Conservation (phyloP, 2,888 invertebrate species). For the Cantharis lateralis region DNA sequence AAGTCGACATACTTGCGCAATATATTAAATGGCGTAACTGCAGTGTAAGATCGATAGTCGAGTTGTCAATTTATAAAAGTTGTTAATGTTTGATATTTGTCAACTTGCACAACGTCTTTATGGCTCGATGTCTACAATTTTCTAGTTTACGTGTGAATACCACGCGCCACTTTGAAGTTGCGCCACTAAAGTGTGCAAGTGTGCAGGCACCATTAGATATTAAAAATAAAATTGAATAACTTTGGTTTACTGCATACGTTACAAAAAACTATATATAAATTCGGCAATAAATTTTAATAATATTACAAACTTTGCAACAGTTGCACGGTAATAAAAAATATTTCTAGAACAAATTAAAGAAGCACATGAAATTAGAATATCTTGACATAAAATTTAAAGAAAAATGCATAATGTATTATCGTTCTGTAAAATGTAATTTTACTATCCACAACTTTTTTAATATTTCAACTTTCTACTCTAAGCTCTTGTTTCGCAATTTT, state of each 20-base stretch:
- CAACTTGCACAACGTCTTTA: no score
- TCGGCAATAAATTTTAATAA: background rate
- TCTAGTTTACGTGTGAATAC: no score
- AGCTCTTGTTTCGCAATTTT: constrained; percentile 22
- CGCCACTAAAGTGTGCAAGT: no score
- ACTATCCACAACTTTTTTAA: constrained; percentile 30
- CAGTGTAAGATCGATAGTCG: no score
- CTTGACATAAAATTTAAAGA: constrained; percentile 25
- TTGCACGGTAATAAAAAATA: background rate
- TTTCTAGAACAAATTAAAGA: constrained; percentile 6
- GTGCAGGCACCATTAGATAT: no score
- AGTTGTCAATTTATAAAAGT: no score
- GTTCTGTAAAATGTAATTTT: constrained; percentile 28
- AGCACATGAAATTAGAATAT: constrained; percentile 29
- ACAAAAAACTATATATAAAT: background rate
- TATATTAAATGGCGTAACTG: no score
- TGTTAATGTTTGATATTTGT: no score
- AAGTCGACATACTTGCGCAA: no score
- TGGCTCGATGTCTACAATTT: no score
- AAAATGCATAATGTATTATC: constrained; percentile 36
- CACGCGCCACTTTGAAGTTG: no score
- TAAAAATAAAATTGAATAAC: background rate
- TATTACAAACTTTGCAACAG: background rate
- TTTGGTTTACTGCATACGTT: background rate
- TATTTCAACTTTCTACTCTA: constrained; percentile 24